Conservation (phyloP, 1,140 invertebrate genomes). For the Drosophila funebris region DNA sequence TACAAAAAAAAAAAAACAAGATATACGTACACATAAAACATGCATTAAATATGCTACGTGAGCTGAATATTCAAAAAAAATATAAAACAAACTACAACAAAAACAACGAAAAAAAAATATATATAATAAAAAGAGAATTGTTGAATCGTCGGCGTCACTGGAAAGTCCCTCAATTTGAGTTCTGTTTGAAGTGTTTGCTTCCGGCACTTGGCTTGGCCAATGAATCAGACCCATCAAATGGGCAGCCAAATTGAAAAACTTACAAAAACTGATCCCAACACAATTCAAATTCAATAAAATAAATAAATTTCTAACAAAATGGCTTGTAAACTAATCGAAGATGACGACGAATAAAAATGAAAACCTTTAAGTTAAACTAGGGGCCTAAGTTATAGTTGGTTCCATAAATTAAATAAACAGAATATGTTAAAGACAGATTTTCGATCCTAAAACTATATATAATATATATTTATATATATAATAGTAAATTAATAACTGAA, state of each 20-base stretch:
- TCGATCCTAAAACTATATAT: too few relatives aligned
- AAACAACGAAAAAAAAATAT: not conserved
- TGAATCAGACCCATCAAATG: conserved; percentile 11
- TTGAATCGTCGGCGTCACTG: conserved; percentile 18
- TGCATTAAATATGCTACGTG: conserved; percentile 40
- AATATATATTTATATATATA: too few relatives aligned
- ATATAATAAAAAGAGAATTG: conserved; percentile 10
- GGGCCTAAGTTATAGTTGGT: too few relatives aligned
- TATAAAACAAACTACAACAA: conserved; percentile 2
- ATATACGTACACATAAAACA: conserved; percentile 13
- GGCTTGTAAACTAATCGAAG: too few relatives aligned
- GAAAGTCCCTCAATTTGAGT: conserved; percentile 40
- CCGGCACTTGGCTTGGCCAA: conserved; percentile 29
- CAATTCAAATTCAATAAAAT: not conserved
- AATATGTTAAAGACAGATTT: too few relatives aligned
- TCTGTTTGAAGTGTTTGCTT: conserved; percentile 40
- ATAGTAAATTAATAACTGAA: too few relatives aligned
- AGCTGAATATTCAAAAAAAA: conserved; percentile 28
- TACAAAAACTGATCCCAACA: not conserved
- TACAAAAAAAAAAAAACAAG: too few relatives aligned
- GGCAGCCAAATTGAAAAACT: not conserved
- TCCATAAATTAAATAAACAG: too few relatives aligned
- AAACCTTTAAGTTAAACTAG: too few relatives aligned
- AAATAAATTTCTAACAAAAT: too few relatives aligned
- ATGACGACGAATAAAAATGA: too few relatives aligned